phyloP scores from a whole-genome alignment of 2,888 invertebrate genomes.

The Periphyllus acericola region DNA sequence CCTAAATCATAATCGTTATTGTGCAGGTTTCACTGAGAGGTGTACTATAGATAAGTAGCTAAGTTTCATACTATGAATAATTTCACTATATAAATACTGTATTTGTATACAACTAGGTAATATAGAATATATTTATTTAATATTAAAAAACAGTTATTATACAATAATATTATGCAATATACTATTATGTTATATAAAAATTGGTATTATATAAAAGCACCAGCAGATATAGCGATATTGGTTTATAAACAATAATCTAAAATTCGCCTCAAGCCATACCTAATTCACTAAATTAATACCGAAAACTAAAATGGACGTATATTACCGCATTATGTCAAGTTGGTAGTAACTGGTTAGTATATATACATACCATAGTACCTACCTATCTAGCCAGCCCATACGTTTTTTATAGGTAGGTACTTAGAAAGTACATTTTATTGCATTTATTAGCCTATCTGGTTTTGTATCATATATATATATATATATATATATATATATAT shows the following conservation, averaged over 20 bases:
- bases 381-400: not conserved
- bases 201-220: conserved; percentile 41
- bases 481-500: too few species aligned
- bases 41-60: not conserved
- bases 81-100: not conserved
- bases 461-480: not conserved
- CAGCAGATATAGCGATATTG: conserved; percentile 33
- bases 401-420: not conserved
- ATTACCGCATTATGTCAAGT: not conserved
- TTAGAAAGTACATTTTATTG: not conserved
- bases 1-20: not conserved
- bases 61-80: not conserved
- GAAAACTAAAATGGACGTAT: conserved; percentile 10
- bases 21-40: not conserved
- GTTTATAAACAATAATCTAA: not conserved
- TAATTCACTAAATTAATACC: not conserved
- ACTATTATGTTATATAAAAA: not conserved
- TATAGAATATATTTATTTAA: not conserved
- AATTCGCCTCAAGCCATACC: not conserved
- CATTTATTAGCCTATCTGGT: not conserved
- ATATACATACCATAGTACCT: not conserved
- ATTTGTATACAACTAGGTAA: not conserved
- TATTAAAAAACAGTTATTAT: not conserved
- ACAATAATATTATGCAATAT: not conserved
- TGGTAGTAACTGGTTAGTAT: not conserved